A percentile compares a stretch with the other conserved stretches of the same genome.
These are phyloP conservation scores for Myripristis murdjan DNA, from an alignment of 2,797 vertebrate species.

Conservation along the genomic window DNA sequence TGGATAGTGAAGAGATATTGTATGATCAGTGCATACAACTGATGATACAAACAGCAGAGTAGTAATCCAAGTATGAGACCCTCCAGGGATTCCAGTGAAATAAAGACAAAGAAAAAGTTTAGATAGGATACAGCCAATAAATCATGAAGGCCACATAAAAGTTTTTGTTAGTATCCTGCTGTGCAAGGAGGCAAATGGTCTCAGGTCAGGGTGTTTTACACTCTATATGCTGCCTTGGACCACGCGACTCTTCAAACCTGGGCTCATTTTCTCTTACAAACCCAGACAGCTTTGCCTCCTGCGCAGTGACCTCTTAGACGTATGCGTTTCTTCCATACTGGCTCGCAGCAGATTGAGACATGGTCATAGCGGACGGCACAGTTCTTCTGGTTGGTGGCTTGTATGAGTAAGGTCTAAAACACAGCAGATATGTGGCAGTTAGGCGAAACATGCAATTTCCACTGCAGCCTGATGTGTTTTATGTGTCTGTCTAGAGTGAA, in stretches of 20 bases:
- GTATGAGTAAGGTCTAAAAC: constrained; percentile 69
- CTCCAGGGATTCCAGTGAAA: background rate
- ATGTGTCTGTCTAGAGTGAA: background rate
- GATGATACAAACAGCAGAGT: too few relatives aligned
- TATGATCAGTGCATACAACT: background rate
- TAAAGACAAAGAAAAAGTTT: background rate
- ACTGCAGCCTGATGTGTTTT: background rate
- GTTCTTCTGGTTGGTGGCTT: constrained; percentile 67
- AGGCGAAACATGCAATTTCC: background rate
- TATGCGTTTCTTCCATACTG: constrained; percentile 81
- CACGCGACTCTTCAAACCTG: background rate
- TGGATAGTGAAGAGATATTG: background rate
- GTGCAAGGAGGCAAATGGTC: constrained; percentile 10
- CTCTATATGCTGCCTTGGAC: background rate
- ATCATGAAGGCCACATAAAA: constrained; percentile 5
- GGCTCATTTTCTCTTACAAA: background rate
- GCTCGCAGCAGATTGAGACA: constrained; percentile 59
- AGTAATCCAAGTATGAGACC: too few relatives aligned
- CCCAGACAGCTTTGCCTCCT: background rate
- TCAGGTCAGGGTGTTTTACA: background rate
- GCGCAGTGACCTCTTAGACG: constrained; percentile 62
- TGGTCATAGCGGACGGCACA: constrained; percentile 31
- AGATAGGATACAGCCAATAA: background rate
- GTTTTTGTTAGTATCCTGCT: background rate
- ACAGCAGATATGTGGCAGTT: background rate